Percentiles rank a stretch among this genome's conserved stretches.
Evolutionary conservation across 2,888 invertebrate species (phyloP).

Genomic region (Drosophila austrosaltans): DNA sequence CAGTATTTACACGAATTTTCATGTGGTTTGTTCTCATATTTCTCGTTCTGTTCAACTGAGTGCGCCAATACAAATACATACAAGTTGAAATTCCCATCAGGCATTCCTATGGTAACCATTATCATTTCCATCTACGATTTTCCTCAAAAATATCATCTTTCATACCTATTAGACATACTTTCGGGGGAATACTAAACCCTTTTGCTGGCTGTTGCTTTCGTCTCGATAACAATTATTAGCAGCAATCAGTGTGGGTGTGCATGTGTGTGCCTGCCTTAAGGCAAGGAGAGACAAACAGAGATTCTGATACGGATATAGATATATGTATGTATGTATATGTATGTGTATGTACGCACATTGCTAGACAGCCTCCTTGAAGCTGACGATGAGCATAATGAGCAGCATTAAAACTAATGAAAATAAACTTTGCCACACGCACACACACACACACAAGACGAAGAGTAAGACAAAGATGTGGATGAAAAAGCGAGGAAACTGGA

Average conservation of each 20-base stretch:
- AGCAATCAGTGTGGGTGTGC: conserved; percentile 54
- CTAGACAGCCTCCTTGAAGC: conserved; percentile 29
- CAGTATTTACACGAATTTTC: too few relatives aligned
- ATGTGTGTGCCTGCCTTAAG: conserved; percentile 3
- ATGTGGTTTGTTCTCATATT: too few relatives aligned
- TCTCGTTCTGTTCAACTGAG: background rate
- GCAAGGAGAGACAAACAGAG: conserved; percentile 28
- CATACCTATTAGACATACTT: conserved; percentile 7
- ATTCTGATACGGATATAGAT: conserved; percentile 32
- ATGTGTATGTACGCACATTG: conserved; percentile 9
- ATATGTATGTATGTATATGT: background rate
- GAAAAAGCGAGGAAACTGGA: background rate
- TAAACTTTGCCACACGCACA: conserved; percentile 70
- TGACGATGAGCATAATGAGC: conserved; percentile 71
- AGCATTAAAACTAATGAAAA: conserved; percentile 78
- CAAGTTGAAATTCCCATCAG: background rate
- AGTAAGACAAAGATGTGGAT: conserved; percentile 4
- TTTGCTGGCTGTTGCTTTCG: conserved; percentile 6
- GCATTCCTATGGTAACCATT: background rate
- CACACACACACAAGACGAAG: conserved; percentile 18
- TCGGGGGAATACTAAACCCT: conserved; percentile 25
- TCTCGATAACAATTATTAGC: conserved; percentile 48
- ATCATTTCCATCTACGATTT: background rate
- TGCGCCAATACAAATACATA: background rate
- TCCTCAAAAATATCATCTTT: background rate